Conservation (phyloP, 2,113 vertebrate species). For the Podarcis raffonei region DNA sequence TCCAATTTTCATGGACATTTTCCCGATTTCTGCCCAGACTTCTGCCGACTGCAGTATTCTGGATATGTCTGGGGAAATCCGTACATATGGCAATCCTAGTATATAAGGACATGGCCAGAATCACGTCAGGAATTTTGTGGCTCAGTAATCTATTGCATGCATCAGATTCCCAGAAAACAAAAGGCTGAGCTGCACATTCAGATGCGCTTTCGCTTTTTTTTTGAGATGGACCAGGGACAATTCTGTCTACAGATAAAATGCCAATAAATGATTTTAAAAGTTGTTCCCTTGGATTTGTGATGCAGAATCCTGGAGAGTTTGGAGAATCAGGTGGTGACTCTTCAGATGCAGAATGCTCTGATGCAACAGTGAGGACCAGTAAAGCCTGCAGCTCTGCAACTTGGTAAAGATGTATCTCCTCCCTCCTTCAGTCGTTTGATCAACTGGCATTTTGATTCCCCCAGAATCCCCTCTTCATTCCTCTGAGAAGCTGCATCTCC, state of each 20-base stretch:
- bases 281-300: conserved; percentile 46
- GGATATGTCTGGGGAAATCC: too few relatives aligned
- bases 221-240: neutral
- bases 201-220: neutral
- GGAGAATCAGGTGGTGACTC: conserved; percentile 93
- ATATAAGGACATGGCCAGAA: neutral
- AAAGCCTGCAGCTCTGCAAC: conserved; percentile 90
- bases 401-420: conserved; percentile 81
- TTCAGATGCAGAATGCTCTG: conserved; percentile 95
- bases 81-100: too few relatives aligned
- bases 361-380: conserved; percentile 95
- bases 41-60: too few relatives aligned
- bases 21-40: too few relatives aligned
- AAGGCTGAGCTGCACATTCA: neutral
- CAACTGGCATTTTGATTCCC: conserved; percentile 65
- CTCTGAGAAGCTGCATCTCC: conserved; percentile 68
- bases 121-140: neutral
- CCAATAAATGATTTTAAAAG: neutral
- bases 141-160: neutral
- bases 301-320: conserved; percentile 91
- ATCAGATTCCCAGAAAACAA: neutral
- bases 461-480: conserved; percentile 62
- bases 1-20: too few relatives aligned
- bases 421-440: conserved; percentile 47
- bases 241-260: neutral